Evolutionary conservation across 2,113 vertebrate genomes (phyloP).

Genomic region (Burhinus bistriatus): DNA sequence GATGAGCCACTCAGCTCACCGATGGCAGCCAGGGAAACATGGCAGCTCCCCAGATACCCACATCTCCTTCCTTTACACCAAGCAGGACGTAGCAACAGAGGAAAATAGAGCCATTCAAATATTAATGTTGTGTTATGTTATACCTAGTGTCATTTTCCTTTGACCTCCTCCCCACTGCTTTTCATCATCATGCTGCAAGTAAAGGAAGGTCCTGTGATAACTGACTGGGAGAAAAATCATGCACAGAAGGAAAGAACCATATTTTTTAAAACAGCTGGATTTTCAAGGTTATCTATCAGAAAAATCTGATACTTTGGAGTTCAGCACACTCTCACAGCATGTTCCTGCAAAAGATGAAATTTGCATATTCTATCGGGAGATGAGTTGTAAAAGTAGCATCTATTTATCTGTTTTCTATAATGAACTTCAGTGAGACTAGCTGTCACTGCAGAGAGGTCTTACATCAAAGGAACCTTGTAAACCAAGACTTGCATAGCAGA

Average conservation of each 20-base stretch:
- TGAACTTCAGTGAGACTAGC: not conserved
- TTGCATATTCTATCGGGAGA: not conserved
- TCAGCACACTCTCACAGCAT: not conserved
- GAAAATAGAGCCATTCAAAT: not conserved
- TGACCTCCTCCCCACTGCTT: not conserved
- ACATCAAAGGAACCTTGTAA: not conserved
- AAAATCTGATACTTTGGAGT: not conserved
- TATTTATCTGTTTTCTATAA: not conserved
- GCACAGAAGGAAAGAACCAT: not conserved
- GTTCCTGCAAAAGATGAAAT: not conserved
- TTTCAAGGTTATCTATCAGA: not conserved
- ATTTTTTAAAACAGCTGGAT: not conserved
- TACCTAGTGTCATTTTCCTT: not conserved
- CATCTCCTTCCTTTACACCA: not conserved
- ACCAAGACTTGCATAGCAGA: not conserved
- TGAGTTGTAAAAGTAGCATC: not conserved
- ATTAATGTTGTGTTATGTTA: not conserved
- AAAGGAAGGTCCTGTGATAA: not conserved
- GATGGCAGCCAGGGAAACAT: not conserved
- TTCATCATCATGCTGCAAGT: not conserved
- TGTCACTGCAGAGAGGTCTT: not conserved
- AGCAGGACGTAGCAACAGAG: not conserved
- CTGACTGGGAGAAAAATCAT: not conserved
- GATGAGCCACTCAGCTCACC: not conserved
- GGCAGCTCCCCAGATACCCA: not conserved